Base-by-base conservation (phyloP, 37 sponge, comb jelly and placozoan species). In the Spongia lamella region DNA sequence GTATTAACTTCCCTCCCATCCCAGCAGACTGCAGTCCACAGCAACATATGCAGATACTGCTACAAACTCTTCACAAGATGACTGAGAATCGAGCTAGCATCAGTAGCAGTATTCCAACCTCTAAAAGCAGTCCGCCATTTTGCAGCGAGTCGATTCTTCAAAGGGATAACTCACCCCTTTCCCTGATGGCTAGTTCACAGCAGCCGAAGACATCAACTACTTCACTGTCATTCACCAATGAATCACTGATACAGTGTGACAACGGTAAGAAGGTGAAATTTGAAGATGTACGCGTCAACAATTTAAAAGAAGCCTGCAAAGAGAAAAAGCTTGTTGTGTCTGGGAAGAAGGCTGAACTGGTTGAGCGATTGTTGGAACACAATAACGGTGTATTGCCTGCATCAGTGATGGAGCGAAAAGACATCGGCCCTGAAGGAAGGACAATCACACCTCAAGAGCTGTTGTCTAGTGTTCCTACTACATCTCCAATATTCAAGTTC, bases 301-400 rank as follows among this genome's bases (percentile, higher is more conserved):
- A 86, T 22, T 50, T 89, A 64, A 90, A 90, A 58, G 69, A 35
- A 1, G 83, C 88, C 0, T 86, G 83, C 47, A 93, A 89, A 73
- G 90, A 89, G 53, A 53, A 87, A 72, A 79, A 79, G 32, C 61
- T 93, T 37, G 80, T 72, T 25, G 94, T 93, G 27, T 89, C 94
- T 13, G 94, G 94, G n/a, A 86, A 89, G 81, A 93, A 93, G 65
- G 89, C 70, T 1, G 90, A 92, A 24, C 56, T 92, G 19, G 60
- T 92, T 14, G 89, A 87, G 62, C 38, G 93, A 52, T 69, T 92
- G 21, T 38, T 90, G 63, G 91, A 90, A 25, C 83, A 81, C 31
- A 90, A 85, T 56, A 85, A 90, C 37, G 83, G 91, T 0, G 7
- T 56, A 22, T 79, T 90, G 2, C 91, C 91, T 24, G 66, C 70